Evolutionary conservation across 2,888 invertebrate genomes (phyloP).

Genomic region (Tuberolachnus salignus): DNA sequence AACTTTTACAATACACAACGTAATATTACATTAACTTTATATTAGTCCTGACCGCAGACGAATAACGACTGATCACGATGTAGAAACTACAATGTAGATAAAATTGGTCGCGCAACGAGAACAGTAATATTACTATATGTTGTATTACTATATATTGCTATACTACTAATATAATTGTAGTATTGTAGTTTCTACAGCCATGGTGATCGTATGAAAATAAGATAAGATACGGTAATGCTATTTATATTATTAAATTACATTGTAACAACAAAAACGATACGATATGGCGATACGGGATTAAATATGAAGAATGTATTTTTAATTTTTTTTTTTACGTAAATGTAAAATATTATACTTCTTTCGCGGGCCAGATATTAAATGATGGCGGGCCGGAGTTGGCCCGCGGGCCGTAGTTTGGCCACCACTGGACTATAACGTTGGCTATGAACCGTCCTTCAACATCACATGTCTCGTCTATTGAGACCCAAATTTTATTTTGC

Average conservation of each 20-base stretch:
- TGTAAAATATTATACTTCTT: slow-evolving; percentile 2
- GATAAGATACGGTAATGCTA: slow-evolving; percentile 14
- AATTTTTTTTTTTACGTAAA: slow-evolving; percentile 8
- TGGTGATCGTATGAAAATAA: not conserved
- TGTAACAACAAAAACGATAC: slow-evolving; percentile 3
- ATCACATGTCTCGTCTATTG: no score
- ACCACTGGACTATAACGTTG: not conserved
- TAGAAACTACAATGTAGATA: no score
- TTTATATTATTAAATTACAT: slow-evolving; percentile 10
- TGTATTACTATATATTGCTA: no score
- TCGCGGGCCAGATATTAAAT: not conserved
- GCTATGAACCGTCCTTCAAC: no score
- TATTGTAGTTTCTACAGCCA: no score
- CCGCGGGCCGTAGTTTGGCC: not conserved
- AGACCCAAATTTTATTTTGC: no score
- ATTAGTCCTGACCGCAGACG: not conserved
- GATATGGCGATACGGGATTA: slow-evolving; percentile 8
- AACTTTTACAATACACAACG: no score
- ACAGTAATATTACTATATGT: no score
- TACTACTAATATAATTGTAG: no score
- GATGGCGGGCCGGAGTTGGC: no score
- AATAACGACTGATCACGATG: not conserved
- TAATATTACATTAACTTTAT: no score
- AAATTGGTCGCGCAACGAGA: no score
- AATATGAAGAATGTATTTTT: slow-evolving; percentile 13